phyloP scores from a whole-genome alignment of 1,140 invertebrate species.

The Prorops nasuta region DNA sequence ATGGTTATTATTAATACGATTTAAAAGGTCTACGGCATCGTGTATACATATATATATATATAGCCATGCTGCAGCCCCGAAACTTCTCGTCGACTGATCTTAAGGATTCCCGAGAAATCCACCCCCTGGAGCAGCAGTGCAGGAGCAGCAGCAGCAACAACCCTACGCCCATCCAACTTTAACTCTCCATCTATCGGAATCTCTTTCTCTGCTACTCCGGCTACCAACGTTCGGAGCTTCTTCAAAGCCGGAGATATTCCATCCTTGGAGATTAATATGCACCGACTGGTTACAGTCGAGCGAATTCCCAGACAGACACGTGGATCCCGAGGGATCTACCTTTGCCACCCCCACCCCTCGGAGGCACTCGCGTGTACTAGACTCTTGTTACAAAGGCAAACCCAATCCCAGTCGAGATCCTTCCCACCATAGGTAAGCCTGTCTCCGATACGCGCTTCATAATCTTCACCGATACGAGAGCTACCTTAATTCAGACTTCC shows the following conservation, averaged over 20 bases:
- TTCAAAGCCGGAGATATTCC: conserved; percentile 35
- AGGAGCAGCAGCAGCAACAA: too few relatives aligned
- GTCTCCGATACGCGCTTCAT: not conserved
- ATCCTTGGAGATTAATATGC: conserved; percentile 33
- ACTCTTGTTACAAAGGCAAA: conserved; percentile 11
- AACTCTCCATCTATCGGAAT: not conserved
- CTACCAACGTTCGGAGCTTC: conserved; percentile 5
- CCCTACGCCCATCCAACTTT: conserved; percentile 6
- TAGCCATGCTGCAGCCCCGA: too few relatives aligned
- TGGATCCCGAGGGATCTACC: conserved; percentile 17
- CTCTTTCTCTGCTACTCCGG: not conserved
- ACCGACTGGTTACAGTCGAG: conserved; percentile 33
- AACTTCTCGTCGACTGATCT: conserved; percentile 22
- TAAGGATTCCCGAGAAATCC: conserved; percentile 32
- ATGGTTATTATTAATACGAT: too few relatives aligned
- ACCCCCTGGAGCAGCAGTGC: too few relatives aligned
- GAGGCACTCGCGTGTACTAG: not conserved
- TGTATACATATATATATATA: too few relatives aligned
- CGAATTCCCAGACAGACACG: conserved; percentile 33
- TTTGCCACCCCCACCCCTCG: not conserved
- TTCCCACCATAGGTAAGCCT: not conserved
- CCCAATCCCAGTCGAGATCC: not conserved
- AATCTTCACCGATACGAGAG: too few relatives aligned
- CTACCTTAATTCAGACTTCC: too few relatives aligned
- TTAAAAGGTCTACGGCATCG: too few relatives aligned